Evolutionary conservation across 2,113 vertebrate genomes (phyloP), one percentile per base, ranked within the genome.

Genomic region (Phaetusa simplex): DNA sequence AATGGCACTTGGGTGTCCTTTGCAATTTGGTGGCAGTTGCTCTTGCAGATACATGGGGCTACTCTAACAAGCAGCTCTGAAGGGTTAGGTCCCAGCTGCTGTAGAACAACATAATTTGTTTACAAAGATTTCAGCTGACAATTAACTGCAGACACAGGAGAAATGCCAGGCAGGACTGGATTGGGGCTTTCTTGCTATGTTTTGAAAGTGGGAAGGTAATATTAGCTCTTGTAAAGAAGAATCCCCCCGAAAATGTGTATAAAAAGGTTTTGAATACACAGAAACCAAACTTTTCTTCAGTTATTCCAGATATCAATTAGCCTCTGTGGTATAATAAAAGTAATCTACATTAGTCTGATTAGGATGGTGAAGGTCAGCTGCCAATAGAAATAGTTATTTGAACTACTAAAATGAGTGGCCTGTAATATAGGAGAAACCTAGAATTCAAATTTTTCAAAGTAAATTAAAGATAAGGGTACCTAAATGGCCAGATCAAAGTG

Each of bases 161-260:
- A 27, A 66, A 67, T 8, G 13, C 40, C 26, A 62, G 32, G 9
- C 23, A 71, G 50, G 34, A n/a, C 4, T 12, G 6, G 56, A 10
- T 42, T 18, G 29, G 58, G 40, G 20, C 21, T 65, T 86, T 72
- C 36, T 66, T 40, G 23, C 14, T 32, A 2, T 4, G 4, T 42
- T 91, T 78, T 53, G 22, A 30, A 69, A 65, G 50, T 3, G 11
- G 17, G 22, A 18, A 55, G 38, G 34, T 32, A 52, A 27, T 50
- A 19, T 11, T 38, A n/a, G 11, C 14, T 43, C 16, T 59, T 34
- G 5, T 19, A 59, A 84, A 58, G 34, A 74, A 61, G 30, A 43
- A 38, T 36, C 30, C 8, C 66, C 26, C 5, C 0, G 5, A 23
- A 61, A 26, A 2, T 18, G 5, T n/a, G 7, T 42, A 10, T 34